Conservation (phyloP, 2,113 vertebrate species). For the Gavia stellata region DNA sequence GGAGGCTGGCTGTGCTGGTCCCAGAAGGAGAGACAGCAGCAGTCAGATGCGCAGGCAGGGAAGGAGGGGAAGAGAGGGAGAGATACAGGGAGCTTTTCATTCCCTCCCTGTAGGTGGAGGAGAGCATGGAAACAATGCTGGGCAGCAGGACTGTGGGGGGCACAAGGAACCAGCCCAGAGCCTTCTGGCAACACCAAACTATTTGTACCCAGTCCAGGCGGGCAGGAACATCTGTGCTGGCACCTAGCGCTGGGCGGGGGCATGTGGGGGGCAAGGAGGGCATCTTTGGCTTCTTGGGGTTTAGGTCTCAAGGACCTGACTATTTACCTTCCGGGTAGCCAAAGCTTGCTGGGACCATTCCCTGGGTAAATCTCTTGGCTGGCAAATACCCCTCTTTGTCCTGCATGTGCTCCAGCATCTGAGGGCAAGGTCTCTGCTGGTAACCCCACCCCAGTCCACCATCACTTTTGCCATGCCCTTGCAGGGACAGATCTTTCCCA, state of each 20-base stretch:
- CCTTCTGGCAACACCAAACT: slow-evolving; percentile 63
- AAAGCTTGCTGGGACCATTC: neutral
- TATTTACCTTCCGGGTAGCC: neutral
- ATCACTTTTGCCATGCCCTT: neutral
- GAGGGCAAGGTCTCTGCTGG: neutral
- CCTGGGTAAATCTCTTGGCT: neutral
- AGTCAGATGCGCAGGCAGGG: neutral
- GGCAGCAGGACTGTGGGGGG: slow-evolving; percentile 56
- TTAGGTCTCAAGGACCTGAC: neutral
- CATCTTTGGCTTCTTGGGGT: neutral
- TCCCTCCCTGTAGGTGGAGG: slow-evolving; percentile 70
- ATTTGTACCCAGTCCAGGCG: slow-evolving; percentile 17
- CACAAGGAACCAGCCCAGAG: slow-evolving; percentile 42
- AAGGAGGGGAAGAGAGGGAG: neutral
- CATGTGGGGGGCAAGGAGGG: neutral
- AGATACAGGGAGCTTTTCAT: slow-evolving; percentile 64
- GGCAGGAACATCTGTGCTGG: slow-evolving; percentile 48
- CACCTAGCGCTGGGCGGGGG: neutral
- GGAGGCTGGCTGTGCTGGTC: neutral
- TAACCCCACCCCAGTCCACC: neutral
- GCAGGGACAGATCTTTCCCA: neutral
- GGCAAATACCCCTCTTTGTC: neutral
- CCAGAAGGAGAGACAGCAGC: neutral
- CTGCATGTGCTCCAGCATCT: neutral
- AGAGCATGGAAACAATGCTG: slow-evolving; percentile 73